These are phyloP conservation scores for Spilarctia lutea DNA, from an alignment of 2,888 invertebrate genomes.

Conservation along the genomic window DNA sequence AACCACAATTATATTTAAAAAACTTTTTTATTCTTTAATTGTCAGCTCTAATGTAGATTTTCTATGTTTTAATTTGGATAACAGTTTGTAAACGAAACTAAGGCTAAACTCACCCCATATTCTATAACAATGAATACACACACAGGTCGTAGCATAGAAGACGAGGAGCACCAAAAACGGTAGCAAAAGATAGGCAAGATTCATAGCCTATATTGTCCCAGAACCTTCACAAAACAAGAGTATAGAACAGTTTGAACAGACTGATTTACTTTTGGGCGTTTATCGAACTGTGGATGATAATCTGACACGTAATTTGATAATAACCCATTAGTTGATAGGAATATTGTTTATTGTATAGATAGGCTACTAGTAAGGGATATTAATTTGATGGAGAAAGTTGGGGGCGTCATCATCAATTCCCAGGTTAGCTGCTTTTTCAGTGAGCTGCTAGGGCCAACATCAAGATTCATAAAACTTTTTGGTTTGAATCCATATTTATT, in stretches of 20 bases:
- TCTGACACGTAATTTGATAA: constrained; percentile 35
- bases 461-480: too few species aligned
- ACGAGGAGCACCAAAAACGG: constrained; percentile 57
- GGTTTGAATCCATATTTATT: too few species aligned
- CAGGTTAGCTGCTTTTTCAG: background rate
- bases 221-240: constrained; percentile 2
- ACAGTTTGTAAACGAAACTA: background rate
- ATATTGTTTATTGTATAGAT: background rate
- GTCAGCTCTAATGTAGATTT: background rate
- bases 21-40: background rate
- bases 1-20: too few species aligned
- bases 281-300: constrained; percentile 16
- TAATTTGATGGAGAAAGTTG: background rate
- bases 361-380: background rate
- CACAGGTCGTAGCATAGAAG: constrained; percentile 64
- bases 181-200: constrained; percentile 51
- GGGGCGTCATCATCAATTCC: background rate
- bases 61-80: too few species aligned
- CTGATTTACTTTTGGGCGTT: background rate
- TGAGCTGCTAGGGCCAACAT: background rate
- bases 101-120: constrained; percentile 63
- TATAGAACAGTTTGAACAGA: background rate
- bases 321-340: constrained; percentile 26
- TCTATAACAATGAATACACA: constrained; percentile 68
- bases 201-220: constrained; percentile 43